Percentiles rank a stretch among this genome's conserved stretches.
Conservation (phyloP, 2,797 vertebrate species). For the Sebastes iracundus region DNA sequence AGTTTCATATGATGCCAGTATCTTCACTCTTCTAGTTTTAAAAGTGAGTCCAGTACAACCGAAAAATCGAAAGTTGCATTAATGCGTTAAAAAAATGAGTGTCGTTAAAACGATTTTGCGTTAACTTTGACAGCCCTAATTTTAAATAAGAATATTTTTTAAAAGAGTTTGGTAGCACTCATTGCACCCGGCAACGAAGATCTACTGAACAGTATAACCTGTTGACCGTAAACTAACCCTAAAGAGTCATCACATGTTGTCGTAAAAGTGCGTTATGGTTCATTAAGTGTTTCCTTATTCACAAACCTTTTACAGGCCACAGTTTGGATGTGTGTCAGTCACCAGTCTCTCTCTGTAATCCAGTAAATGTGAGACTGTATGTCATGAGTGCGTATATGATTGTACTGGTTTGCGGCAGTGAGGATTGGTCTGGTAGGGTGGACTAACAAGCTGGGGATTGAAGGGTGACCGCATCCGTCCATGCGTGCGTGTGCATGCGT, state of each 20-base stretch:
- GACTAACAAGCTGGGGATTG: constrained; percentile 61
- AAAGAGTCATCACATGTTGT: constrained; percentile 9
- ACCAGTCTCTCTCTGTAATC: constrained; percentile 21
- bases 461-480: constrained; percentile 31
- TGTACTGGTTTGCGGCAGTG: constrained; percentile 24
- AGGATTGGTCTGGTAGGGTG: constrained; percentile 18
- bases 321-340: neutral
- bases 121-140: no score
- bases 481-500: constrained; percentile 44
- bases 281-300: neutral
- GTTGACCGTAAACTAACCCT: neutral
- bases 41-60: no score
- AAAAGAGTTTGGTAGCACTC: neutral
- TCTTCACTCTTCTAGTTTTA: no score
- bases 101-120: no score
- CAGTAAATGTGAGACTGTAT: constrained; percentile 14
- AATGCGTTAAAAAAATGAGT: no score
- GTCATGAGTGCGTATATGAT: constrained; percentile 7
- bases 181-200: neutral
- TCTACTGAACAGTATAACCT: neutral
- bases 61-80: no score
- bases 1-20: no score
- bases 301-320: neutral
- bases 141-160: neutral
- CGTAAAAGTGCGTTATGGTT: constrained; percentile 2